Percentiles rank a stretch among this genome's conserved stretches.
These are phyloP conservation scores for Sphenodon punctatus DNA, from an alignment of 2,797 vertebrate genomes.

Conservation along the genomic window DNA sequence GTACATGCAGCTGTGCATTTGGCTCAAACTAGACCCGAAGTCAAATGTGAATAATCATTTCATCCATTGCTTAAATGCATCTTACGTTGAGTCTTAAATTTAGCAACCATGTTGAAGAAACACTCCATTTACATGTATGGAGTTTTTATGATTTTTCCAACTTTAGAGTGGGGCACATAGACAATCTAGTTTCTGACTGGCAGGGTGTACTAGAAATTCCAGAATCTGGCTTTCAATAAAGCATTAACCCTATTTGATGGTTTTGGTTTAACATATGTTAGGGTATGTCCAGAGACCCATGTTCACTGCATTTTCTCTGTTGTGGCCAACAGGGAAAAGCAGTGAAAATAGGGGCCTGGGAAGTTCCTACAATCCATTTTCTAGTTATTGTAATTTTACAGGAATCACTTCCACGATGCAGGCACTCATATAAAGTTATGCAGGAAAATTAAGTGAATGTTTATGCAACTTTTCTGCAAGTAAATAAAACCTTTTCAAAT, in stretches of 20 bases:
- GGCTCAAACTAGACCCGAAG: not conserved
- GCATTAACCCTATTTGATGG: too few relatives aligned
- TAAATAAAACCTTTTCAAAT: not conserved
- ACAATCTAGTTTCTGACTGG: not conserved
- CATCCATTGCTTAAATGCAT: not conserved
- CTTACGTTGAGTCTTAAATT: not conserved
- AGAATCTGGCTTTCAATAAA: not conserved
- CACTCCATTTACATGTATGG: not conserved
- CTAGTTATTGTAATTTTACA: not conserved
- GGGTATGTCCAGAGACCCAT: too few relatives aligned
- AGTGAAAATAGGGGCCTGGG: too few relatives aligned
- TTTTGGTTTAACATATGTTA: too few relatives aligned
- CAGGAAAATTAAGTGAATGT: not conserved
- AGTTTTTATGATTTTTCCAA: not conserved
- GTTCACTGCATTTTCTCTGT: too few relatives aligned
- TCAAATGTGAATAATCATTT: not conserved
- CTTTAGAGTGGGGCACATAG: not conserved
- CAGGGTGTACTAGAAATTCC: conserved; percentile 1
- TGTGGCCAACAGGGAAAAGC: too few relatives aligned
- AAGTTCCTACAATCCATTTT: too few relatives aligned
- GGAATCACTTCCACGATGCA: not conserved
- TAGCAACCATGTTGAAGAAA: not conserved
- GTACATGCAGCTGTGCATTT: not conserved
- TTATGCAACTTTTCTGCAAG: not conserved
- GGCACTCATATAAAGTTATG: not conserved